Percentiles rank a stretch among this genome's conserved stretches.
Conservation (phyloP, 2,797 vertebrate genomes). For the Sebastes umbrosus region DNA sequence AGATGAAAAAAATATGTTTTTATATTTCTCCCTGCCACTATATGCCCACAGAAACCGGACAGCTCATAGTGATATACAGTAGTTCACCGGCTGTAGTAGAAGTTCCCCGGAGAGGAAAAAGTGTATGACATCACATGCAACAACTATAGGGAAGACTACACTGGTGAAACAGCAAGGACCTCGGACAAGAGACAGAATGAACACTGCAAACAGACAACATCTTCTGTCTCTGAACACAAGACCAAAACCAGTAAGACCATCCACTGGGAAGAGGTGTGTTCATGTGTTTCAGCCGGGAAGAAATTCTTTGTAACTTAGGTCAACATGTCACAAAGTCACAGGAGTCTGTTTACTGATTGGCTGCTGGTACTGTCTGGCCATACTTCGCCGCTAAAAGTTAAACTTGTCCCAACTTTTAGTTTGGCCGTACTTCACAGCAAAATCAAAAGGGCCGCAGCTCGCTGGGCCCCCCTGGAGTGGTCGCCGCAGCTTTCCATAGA, state of each 20-base stretch:
- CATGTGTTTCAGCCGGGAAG: not conserved
- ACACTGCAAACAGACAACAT: not conserved
- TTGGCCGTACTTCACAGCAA: too few species aligned
- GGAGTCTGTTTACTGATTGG: too few species aligned
- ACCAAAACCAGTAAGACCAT: not conserved
- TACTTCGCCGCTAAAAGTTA: too few species aligned
- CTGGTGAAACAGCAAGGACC: not conserved
- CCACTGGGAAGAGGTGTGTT: not conserved
- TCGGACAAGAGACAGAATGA: not conserved
- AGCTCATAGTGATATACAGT: not conserved
- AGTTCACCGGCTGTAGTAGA: not conserved
- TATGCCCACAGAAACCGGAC: not conserved
- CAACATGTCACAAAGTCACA: too few species aligned
- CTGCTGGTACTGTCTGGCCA: too few species aligned
- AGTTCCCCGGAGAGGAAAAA: not conserved
- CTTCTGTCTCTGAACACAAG: not conserved
- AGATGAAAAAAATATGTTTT: not conserved
- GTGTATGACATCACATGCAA: not conserved
- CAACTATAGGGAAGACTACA: not conserved
- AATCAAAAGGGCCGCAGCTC: too few species aligned
- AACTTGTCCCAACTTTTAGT: too few species aligned
- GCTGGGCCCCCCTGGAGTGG: too few species aligned
- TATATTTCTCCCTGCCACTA: not conserved
- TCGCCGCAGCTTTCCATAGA: not conserved
- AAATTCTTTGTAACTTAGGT: not conserved